phyloP scores from a whole-genome alignment of 2,113 vertebrate species.

The Tonatia bakeri region DNA sequence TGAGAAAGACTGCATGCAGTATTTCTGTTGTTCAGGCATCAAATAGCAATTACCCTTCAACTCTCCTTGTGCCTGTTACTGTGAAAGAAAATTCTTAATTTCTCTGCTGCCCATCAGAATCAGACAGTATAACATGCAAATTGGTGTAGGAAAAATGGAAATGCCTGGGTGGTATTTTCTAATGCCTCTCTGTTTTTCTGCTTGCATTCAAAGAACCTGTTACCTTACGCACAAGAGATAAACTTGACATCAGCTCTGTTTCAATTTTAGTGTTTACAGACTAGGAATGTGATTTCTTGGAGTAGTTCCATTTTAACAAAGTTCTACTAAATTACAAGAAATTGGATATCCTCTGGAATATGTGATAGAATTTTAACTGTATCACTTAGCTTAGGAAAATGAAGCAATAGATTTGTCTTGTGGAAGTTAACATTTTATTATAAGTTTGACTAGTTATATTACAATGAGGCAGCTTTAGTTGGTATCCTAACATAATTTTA shows the following conservation, averaged over 20 bases:
- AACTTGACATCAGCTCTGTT: neutral
- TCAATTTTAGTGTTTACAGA: neutral
- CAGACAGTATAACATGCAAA: neutral
- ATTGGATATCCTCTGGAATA: constrained; percentile 2
- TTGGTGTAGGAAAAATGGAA: neutral
- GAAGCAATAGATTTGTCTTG: constrained; percentile 27
- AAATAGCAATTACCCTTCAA: constrained; percentile 48
- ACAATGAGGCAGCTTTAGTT: neutral
- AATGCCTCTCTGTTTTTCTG: neutral
- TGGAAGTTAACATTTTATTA: constrained; percentile 39
- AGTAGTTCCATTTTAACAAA: constrained; percentile 54
- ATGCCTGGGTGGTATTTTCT: neutral
- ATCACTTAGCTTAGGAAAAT: constrained; percentile 56
- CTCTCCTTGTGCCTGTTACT: neutral
- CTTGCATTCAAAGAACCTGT: constrained; percentile 18
- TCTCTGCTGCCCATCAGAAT: constrained; percentile 1
- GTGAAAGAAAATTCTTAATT: constrained; percentile 12
- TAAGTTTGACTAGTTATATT: constrained; percentile 27
- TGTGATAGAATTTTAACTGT: constrained; percentile 28
- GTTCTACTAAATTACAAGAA: constrained; percentile 23
- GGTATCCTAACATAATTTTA: constrained; percentile 28
- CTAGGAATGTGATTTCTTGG: constrained; percentile 40
- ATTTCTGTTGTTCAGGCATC: constrained; percentile 48
- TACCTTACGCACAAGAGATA: neutral
- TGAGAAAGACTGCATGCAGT: constrained; percentile 19